Percentiles rank a stretch among this genome's conserved stretches.
These are phyloP conservation scores for Bubo scandiacus DNA, from an alignment of 2,113 vertebrate species.

Conservation along the genomic window DNA sequence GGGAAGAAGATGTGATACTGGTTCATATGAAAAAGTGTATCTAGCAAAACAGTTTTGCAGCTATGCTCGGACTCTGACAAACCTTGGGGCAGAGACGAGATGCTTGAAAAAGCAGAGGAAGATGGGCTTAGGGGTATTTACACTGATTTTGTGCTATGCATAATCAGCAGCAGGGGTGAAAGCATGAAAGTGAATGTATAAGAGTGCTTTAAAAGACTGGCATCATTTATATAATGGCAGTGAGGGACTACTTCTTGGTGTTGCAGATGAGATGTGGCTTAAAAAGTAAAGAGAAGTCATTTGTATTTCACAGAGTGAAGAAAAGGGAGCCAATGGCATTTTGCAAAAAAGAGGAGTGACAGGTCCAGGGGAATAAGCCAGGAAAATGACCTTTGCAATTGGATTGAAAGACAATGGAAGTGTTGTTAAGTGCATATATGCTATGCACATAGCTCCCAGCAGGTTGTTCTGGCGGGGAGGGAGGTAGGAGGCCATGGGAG, in stretches of 20 bases:
- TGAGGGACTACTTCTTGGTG: neutral
- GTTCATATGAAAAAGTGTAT: neutral
- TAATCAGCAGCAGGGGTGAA: neutral
- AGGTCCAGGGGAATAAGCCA: neutral
- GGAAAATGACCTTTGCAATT: conserved; percentile 11
- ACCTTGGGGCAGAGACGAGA: neutral
- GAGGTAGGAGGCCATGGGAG: neutral
- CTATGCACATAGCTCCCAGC: neutral
- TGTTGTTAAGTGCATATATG: neutral
- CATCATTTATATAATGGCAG: neutral
- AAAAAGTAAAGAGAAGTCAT: neutral
- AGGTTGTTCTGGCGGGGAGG: neutral
- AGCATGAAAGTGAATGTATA: neutral
- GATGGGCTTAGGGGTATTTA: neutral
- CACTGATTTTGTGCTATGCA: neutral
- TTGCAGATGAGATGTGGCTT: neutral
- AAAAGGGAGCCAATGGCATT: neutral
- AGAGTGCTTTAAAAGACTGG: neutral
- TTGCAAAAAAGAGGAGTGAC: neutral
- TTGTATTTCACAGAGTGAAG: neutral
- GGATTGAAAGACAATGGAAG: neutral
- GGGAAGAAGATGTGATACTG: neutral
- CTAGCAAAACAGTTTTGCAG: neutral
- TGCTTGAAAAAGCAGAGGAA: neutral
- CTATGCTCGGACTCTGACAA: neutral